A percentile compares a stretch with the other conserved stretches of the same genome.
These are phyloP conservation scores for Chloroceryle aenea DNA, from an alignment of 2,113 vertebrate species.

Conservation along the genomic window DNA sequence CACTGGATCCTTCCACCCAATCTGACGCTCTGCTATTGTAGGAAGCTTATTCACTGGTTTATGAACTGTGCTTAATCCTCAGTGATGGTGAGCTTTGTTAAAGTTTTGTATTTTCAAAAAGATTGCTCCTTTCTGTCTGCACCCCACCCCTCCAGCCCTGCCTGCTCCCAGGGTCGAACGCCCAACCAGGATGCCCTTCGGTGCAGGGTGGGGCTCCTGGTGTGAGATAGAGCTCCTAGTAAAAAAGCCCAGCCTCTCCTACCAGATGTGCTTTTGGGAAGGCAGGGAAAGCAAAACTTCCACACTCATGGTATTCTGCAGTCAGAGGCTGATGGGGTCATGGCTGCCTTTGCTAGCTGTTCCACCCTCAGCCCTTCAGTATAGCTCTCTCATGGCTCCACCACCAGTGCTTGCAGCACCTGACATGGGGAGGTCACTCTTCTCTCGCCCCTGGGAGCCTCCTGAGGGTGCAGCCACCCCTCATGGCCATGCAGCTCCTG, in stretches of 20 bases:
- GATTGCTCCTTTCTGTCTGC: slow-evolving; percentile 69
- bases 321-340: background rate
- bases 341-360: accelerated
- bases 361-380: background rate
- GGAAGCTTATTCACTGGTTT: slow-evolving; percentile 83
- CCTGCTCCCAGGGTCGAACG: background rate
- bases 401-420: background rate
- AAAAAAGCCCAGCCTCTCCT: background rate
- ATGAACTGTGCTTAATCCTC: slow-evolving; percentile 81
- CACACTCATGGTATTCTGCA: background rate
- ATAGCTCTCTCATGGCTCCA: background rate
- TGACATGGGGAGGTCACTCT: background rate
- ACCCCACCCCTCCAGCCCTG: background rate
- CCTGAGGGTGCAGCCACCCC: background rate
- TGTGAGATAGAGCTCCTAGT: background rate
- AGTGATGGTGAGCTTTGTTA: slow-evolving; percentile 75
- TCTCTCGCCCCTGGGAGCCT: accelerated
- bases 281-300: background rate
- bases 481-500: background rate
- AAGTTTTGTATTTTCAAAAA: slow-evolving; percentile 43
- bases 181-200: background rate
- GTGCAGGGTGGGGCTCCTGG: background rate
- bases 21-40: slow-evolving; percentile 79
- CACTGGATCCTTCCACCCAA: slow-evolving; percentile 71
- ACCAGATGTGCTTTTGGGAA: background rate